Evolutionary conservation across 2,797 vertebrate species (phyloP).

Genomic region (Staurois parvus): DNA sequence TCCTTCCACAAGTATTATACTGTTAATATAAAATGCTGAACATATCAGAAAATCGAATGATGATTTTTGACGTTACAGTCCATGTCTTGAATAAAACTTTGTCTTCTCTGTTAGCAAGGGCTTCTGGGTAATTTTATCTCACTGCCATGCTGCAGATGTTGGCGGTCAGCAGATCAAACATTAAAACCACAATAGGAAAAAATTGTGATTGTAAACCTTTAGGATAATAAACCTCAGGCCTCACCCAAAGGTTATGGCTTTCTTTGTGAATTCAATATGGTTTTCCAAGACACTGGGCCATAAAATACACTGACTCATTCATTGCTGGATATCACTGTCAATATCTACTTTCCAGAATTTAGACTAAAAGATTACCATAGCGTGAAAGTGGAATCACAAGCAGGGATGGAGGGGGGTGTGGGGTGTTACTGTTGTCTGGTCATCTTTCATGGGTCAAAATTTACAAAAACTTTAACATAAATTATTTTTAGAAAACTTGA

Average conservation of each 20-base stretch:
- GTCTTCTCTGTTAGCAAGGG: not conserved
- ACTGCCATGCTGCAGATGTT: slow-evolving; percentile 45
- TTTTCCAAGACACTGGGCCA: slow-evolving; percentile 15
- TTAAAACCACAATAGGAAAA: slow-evolving; percentile 49
- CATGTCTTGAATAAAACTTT: not conserved
- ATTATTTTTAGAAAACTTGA: too few species aligned
- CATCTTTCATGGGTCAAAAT: too few species aligned
- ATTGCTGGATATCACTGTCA: not conserved
- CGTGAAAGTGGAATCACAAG: too few species aligned
- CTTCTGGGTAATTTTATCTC: slow-evolving; percentile 30
- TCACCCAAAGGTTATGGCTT: slow-evolving; percentile 49
- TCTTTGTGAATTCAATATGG: slow-evolving; percentile 11
- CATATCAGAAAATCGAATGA: not conserved
- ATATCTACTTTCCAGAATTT: not conserved
- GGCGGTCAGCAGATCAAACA: slow-evolving; percentile 53
- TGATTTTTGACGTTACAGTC: not conserved
- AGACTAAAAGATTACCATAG: not conserved
- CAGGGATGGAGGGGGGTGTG: too few species aligned
- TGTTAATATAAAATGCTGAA: not conserved
- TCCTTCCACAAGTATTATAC: too few species aligned
- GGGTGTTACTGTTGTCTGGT: too few species aligned
- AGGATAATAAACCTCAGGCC: slow-evolving; percentile 49
- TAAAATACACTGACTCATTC: slow-evolving; percentile 5
- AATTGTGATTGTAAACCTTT: slow-evolving; percentile 32
- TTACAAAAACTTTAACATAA: not conserved